phyloP scores from a whole-genome alignment of 2,797 vertebrate species.

The Thripadectes ignobilis region DNA sequence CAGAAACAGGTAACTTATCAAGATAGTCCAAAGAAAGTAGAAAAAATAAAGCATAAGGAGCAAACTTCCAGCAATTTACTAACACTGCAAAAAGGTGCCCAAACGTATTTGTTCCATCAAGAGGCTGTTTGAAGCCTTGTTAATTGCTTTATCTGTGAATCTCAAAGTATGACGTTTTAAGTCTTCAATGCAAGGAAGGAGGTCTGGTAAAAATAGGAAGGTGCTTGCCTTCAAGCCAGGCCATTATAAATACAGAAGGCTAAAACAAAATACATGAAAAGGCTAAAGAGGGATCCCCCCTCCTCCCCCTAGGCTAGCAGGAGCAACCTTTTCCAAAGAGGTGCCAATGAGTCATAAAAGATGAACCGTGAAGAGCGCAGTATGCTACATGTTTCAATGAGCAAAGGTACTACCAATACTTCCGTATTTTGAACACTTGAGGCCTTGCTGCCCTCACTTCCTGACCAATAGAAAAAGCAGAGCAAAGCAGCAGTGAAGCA shows the following conservation, averaged over 20 bases:
- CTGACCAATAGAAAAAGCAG: slow-evolving; percentile 27
- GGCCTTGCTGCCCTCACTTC: slow-evolving; percentile 37
- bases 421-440: background rate
- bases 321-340: slow-evolving; percentile 27
- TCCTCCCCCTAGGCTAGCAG: background rate
- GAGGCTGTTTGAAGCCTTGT: slow-evolving; percentile 47
- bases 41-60: background rate
- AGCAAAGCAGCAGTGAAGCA: background rate
- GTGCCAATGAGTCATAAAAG: slow-evolving; percentile 34
- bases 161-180: slow-evolving; percentile 43
- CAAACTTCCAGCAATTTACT: slow-evolving; percentile 49
- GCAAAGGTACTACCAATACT: background rate
- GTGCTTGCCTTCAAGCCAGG: background rate
- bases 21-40: slow-evolving; percentile 5
- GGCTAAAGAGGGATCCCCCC: background rate
- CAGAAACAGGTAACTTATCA: slow-evolving; percentile 14
- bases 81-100: background rate
- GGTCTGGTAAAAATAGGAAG: background rate
- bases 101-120: slow-evolving; percentile 35
- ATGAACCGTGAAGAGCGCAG: background rate
- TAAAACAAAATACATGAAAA: slow-evolving; percentile 55
- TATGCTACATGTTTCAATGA: background rate
- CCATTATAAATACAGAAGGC: slow-evolving; percentile 47
- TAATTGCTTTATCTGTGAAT: slow-evolving; percentile 54
- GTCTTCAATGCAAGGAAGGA: slow-evolving; percentile 57